These are phyloP conservation scores for Hafferia zeledoni DNA, from an alignment of 2,797 vertebrate species.

Conservation along the genomic window DNA sequence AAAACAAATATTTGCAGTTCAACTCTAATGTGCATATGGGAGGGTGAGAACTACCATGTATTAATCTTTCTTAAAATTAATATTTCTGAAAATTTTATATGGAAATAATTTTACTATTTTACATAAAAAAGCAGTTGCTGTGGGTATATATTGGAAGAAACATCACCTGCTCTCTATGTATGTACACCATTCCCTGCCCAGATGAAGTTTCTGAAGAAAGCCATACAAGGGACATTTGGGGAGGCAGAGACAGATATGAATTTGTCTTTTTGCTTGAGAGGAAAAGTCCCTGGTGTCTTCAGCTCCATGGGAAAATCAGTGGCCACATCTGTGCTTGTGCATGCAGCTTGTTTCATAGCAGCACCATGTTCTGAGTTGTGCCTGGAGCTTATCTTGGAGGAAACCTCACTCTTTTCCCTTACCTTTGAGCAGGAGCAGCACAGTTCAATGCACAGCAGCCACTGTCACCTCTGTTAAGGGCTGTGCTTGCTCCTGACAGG, in stretches of 20 bases:
- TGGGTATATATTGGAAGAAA: not conserved
- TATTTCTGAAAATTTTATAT: not conserved
- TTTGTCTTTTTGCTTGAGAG: not conserved
- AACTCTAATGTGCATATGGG: not conserved
- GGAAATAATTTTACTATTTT: not conserved
- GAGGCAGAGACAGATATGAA: not conserved
- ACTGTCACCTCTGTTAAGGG: fast-evolving
- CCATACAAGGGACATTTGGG: not conserved
- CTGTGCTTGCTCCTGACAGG: not conserved
- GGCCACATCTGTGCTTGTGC: not conserved
- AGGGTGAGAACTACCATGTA: not conserved
- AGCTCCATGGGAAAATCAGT: not conserved
- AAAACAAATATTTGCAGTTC: slow-evolving; percentile 28
- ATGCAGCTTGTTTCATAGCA: not conserved
- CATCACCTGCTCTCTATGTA: fast-evolving
- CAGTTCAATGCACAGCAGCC: not conserved
- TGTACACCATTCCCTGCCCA: not conserved
- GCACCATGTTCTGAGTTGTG: not conserved
- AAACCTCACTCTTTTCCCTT: not conserved
- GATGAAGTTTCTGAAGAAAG: not conserved
- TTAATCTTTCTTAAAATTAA: not conserved
- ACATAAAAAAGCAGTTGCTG: not conserved
- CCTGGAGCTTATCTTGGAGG: not conserved
- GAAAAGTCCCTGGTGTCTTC: not conserved
- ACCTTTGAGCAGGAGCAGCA: not conserved